phyloP scores from a whole-genome alignment of 2,797 vertebrate species.

The Leptatherina wallacei region DNA sequence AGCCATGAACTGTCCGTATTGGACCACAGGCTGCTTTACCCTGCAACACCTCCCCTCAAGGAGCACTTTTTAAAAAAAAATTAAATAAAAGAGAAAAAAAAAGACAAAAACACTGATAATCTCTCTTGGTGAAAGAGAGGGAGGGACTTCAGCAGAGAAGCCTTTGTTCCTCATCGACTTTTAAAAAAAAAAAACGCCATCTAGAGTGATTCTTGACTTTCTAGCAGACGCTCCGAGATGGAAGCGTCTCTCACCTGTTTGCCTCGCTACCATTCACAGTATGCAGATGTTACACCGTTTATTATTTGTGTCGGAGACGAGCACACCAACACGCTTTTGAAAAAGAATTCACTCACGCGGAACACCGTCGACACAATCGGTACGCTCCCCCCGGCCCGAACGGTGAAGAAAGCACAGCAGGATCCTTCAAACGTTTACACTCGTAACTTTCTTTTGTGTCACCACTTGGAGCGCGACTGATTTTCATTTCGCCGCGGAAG shows the following conservation, averaged over 20 bases:
- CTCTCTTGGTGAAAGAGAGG: constrained; percentile 80
- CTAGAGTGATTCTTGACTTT: constrained; percentile 82
- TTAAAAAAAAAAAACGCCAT: constrained; percentile 89
- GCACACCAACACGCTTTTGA: constrained; percentile 50
- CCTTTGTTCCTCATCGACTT: constrained; percentile 74
- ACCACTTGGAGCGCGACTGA: constrained; percentile 41
- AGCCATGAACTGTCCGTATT: constrained; percentile 63
- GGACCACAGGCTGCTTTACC: constrained; percentile 60
- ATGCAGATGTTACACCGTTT: constrained; percentile 45
- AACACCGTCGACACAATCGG: constrained; percentile 51
- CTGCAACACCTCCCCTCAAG: constrained; percentile 77
- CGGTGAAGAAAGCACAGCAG: constrained; percentile 67
- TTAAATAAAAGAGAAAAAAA: constrained; percentile 48
- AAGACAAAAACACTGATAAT: constrained; percentile 80
- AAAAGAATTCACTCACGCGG: constrained; percentile 30
- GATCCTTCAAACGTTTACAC: constrained; percentile 64
- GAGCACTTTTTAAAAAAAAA: constrained; percentile 76
- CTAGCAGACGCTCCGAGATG: constrained; percentile 55
- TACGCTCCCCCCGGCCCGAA: constrained; percentile 35
- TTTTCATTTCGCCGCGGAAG: constrained; percentile 38
- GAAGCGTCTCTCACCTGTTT: constrained; percentile 34
- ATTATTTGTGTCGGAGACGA: constrained; percentile 40
- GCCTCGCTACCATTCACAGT: constrained; percentile 49
- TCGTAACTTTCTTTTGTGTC: constrained; percentile 19
- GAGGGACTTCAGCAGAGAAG: constrained; percentile 82